A percentile compares a stretch with the other conserved stretches of the same genome.
These are phyloP conservation scores for Cephus nigrinus DNA, from an alignment of 2,888 invertebrate genomes.

Conservation along the genomic window DNA sequence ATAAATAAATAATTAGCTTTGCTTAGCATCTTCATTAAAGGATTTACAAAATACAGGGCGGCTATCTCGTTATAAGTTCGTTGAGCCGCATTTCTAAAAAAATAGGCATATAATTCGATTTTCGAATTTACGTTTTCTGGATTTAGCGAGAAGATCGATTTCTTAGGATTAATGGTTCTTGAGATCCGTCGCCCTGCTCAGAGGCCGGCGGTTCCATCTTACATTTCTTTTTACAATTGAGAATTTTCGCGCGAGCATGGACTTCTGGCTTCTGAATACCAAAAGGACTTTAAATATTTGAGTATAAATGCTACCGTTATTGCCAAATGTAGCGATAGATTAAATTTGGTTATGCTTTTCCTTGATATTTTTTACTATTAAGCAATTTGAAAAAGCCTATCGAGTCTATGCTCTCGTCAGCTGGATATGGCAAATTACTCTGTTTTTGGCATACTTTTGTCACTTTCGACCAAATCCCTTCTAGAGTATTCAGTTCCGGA, in stretches of 20 bases:
- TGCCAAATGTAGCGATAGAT: conserved; percentile 3
- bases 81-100: conserved; percentile 43
- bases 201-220: neutral
- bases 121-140: conserved; percentile 13
- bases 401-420: conserved; percentile 14
- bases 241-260: neutral
- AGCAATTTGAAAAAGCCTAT: conserved; percentile 1
- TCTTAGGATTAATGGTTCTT: neutral
- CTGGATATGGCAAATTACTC: conserved; percentile 37
- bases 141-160: neutral
- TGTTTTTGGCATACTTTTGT: conserved; percentile 35
- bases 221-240: neutral
- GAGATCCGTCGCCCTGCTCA: neutral
- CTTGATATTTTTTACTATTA: neutral
- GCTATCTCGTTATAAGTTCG: conserved; percentile 32
- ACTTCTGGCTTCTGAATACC: neutral
- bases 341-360: conserved; percentile 4
- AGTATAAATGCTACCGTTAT: neutral
- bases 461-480: conserved; percentile 12
- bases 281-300: neutral
- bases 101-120: conserved; percentile 36
- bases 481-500: neutral
- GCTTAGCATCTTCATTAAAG: conserved; percentile 45
- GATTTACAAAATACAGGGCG: conserved; percentile 47
- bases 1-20: conserved; percentile 65